phyloP scores from a whole-genome alignment of 2,113 vertebrate species.

The Dicaeum eximium region DNA sequence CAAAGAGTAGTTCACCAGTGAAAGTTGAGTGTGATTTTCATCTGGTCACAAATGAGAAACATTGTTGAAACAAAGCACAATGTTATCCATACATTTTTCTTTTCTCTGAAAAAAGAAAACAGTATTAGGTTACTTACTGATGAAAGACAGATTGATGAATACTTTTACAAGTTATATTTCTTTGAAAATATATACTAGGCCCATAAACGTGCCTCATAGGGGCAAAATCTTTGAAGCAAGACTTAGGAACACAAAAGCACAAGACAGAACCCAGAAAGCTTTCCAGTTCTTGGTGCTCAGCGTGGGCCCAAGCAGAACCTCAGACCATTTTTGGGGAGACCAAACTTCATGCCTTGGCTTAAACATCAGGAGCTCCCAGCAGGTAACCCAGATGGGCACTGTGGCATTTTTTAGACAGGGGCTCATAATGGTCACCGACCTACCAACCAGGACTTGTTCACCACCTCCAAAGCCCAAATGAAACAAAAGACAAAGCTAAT shows the following conservation, averaged over 20 bases:
- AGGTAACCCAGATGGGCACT: neutral
- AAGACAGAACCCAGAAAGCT: neutral
- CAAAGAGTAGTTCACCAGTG: neutral
- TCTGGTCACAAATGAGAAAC: neutral
- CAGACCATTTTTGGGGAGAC: rapidly evolving
- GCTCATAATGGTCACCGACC: neutral
- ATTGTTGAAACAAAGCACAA: neutral
- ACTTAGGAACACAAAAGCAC: neutral
- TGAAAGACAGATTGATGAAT: neutral
- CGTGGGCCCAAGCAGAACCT: neutral
- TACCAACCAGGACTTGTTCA: neutral
- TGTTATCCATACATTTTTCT: neutral
- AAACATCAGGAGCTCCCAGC: neutral
- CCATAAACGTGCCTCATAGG: neutral
- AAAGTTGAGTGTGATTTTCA: neutral
- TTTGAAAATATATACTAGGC: neutral
- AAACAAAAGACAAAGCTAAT: neutral
- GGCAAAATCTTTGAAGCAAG: neutral
- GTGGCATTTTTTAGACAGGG: neutral
- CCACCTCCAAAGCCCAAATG: neutral
- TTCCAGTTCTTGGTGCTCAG: neutral
- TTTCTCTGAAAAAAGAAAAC: neutral
- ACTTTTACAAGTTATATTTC: neutral
- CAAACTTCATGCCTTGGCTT: neutral
- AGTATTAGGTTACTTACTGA: neutral